A percentile compares a stretch with the other conserved stretches of the same genome.
Evolutionary conservation across 2,113 vertebrate species (phyloP).

Genomic region (Podiceps cristatus): DNA sequence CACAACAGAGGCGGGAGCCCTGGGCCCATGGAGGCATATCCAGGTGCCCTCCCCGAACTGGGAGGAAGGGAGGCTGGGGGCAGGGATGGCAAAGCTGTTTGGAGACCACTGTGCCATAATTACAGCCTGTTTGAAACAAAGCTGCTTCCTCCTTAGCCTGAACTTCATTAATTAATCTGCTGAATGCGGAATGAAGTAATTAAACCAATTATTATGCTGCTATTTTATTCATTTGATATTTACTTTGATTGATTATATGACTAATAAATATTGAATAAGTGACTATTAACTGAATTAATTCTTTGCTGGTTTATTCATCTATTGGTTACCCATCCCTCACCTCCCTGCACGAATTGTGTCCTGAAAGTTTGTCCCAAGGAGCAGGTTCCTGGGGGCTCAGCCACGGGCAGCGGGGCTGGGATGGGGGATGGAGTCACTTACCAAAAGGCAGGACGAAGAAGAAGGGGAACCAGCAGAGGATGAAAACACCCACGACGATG

Average conservation of each 20-base stretch:
- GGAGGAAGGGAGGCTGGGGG: neutral
- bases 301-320: neutral
- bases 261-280: conserved; percentile 48
- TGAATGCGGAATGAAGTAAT: neutral
- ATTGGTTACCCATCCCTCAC: neutral
- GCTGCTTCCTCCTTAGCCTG: neutral
- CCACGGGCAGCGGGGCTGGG: accelerated
- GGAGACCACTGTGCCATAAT: neutral
- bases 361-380: neutral
- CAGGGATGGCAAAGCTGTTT: neutral
- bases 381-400: neutral
- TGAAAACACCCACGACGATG: conserved; percentile 97
- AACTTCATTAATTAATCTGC: neutral
- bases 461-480: conserved; percentile 97
- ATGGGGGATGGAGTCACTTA: conserved; percentile 71
- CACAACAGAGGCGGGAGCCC: neutral
- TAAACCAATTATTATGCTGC: neutral
- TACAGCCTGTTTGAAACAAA: neutral
- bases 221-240: conserved; percentile 1
- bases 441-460: conserved; percentile 96
- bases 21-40: neutral
- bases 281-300: conserved; percentile 31
- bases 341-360: neutral
- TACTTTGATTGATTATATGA: conserved; percentile 7
- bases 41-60: too few species aligned